Conservation (phyloP, 1,140 invertebrate genomes). For the Lethocerus indicus region DNA sequence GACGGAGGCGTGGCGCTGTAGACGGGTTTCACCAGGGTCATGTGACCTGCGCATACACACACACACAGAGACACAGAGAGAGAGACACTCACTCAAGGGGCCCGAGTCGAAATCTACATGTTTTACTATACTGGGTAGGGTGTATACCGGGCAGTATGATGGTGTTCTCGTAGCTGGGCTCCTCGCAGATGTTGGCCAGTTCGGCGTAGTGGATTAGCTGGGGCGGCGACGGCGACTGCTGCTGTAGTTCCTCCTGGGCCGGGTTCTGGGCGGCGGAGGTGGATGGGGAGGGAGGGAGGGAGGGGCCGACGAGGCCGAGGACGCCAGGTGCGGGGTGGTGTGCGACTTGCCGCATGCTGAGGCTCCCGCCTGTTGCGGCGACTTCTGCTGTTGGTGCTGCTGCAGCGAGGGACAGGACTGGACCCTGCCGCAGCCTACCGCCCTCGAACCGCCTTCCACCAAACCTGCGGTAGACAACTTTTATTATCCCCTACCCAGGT, state of each 20-base stretch:
- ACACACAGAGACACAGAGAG: too few species aligned
- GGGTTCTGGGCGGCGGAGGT: slow-evolving; percentile 19
- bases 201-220: slow-evolving; percentile 23
- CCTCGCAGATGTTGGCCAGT: slow-evolving; percentile 26
- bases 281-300: slow-evolving; percentile 9
- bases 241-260: slow-evolving; percentile 23
- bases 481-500: too few species aligned
- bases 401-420: slow-evolving; percentile 18
- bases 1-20: slow-evolving; percentile 17
- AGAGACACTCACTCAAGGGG: too few species aligned
- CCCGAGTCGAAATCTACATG: too few species aligned
- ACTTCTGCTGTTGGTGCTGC: not conserved
- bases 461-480: too few species aligned
- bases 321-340: slow-evolving; percentile 20
- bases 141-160: slow-evolving; percentile 32
- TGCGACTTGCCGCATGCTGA: slow-evolving; percentile 15
- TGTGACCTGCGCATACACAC: slow-evolving; percentile 13
- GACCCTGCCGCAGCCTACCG: too few species aligned
- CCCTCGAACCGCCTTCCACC: too few species aligned
- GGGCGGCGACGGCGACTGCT: too few species aligned
- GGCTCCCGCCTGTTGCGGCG: slow-evolving; percentile 20
- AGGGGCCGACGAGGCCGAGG: slow-evolving; percentile 24
- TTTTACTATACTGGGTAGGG: not conserved
- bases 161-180: slow-evolving; percentile 39
- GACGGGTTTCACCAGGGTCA: slow-evolving; percentile 17